Evolutionary conservation across 2,113 vertebrate species (phyloP), one percentile per base, ranked within the genome.

Genomic region (Periophthalmus modestus): DNA sequence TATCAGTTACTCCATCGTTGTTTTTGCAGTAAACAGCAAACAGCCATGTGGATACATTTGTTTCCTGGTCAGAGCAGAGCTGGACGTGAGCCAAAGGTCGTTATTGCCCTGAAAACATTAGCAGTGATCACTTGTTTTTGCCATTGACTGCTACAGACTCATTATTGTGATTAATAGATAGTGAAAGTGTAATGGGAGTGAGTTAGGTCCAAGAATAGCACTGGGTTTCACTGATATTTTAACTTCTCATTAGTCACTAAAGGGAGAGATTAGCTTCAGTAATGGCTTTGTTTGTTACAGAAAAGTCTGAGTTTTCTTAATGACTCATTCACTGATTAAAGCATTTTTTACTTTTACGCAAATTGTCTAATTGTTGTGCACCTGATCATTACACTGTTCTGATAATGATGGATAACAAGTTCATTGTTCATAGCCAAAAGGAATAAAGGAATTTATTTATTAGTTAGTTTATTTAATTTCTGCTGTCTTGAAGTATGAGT

Each of bases 101-200:
- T 83, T 79, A 71, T 63, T 81, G 68, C 74, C n/a, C 48, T 18
- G 81, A 73, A 34, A 24, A 58, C 34, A 46, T 57, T 69, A 82
- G 75, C 36, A 16, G 69, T 39, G 71, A 70, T 69, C 67, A 74
- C 61, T 50, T 75, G 72, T 77, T 73, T 82, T 78, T 50, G 67
- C 73, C 77, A 21, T 74, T 33, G 78, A 73, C 75, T 74, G 63
- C 75, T 81, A 59, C 39, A 43, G 66, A n/a, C 69, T 75, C 58
- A 83, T 91, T 82, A 67, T 52, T 39, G 57, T 88, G 83, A 90
- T 87, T 80, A 79, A 89, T 85, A 83, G 2, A 43, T 66, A 69
- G 73, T 83, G 69, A 82, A 71, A 75, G 63, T 47, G 71, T 80
- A 81, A 85, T 80, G 76, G 65, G 67, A 85, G 86, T 59, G 75